Evolutionary conservation across 2,797 vertebrate genomes (phyloP).

Genomic region (Percopsis omiscomaycus): DNA sequence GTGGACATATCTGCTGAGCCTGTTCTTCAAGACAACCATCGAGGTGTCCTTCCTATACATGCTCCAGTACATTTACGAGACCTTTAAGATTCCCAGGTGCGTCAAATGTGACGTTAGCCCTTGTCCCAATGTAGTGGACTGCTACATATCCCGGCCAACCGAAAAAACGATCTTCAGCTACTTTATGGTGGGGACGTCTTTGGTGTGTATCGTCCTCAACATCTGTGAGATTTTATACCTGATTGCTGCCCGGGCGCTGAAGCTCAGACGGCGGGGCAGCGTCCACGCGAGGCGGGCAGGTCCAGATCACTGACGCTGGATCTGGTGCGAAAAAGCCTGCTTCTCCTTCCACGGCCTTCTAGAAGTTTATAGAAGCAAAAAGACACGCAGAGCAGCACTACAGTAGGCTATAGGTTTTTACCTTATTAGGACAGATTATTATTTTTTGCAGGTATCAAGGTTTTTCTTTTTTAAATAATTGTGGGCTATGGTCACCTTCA

Average conservation of each 20-base stretch:
- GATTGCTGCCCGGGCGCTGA: constrained; percentile 74
- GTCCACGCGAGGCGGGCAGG: constrained; percentile 5
- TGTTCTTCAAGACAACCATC: constrained; percentile 84
- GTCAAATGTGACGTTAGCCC: constrained; percentile 83
- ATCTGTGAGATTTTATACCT: constrained; percentile 90
- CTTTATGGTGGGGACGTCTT: constrained; percentile 91
- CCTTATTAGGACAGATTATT: no score
- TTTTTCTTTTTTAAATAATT: no score
- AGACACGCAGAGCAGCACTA: no score
- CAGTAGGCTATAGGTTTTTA: no score
- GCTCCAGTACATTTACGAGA: constrained; percentile 85
- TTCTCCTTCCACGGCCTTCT: no score
- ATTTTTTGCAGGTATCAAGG: no score
- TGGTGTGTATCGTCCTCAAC: constrained; percentile 85
- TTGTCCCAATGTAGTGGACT: constrained; percentile 88
- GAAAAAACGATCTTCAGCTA: constrained; percentile 93
- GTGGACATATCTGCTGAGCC: constrained; percentile 92
- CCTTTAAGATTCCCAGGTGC: constrained; percentile 84
- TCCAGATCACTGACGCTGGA: constrained; percentile 6
- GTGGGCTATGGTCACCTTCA: no score
- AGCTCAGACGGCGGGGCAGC: constrained; percentile 41
- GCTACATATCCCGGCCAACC: constrained; percentile 88
- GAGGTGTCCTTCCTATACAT: constrained; percentile 87
- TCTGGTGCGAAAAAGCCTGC: constrained; percentile 21
- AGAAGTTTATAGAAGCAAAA: no score